Conservation (phyloP, 2,797 vertebrate species). For the Dendrocincla tyrannina region DNA sequence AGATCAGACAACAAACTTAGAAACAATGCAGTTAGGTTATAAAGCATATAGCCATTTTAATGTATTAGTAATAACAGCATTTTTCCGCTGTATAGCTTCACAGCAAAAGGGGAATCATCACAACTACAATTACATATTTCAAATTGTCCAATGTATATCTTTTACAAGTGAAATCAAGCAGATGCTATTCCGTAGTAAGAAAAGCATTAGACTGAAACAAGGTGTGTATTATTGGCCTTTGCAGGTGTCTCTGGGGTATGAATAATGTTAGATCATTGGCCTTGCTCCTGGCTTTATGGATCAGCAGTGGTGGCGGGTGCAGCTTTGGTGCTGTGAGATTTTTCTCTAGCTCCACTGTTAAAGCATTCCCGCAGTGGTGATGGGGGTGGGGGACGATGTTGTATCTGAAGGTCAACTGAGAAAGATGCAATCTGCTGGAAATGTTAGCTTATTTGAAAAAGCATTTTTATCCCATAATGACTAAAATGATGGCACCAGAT, state of each 20-base stretch:
- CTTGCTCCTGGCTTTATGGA: not conserved
- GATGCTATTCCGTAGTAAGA: not conserved
- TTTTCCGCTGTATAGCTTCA: not conserved
- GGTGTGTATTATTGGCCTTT: not conserved
- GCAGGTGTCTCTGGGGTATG: not conserved
- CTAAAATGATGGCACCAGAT: conserved; percentile 2
- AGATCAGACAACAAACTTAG: not conserved
- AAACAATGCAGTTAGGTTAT: not conserved
- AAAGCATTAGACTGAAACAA: not conserved
- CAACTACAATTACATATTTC: not conserved
- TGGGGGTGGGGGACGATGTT: not conserved
- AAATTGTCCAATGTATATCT: not conserved
- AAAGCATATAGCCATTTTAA: not conserved
- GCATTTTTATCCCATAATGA: conserved; percentile 17
- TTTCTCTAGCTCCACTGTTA: not conserved
- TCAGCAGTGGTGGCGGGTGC: not conserved
- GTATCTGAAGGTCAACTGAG: not conserved
- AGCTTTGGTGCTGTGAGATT: not conserved
- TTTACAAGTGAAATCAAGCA: not conserved
- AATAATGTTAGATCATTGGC: not conserved
- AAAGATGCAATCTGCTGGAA: conserved; percentile 27
- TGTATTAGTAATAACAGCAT: not conserved
- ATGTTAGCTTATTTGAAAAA: not conserved
- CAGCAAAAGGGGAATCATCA: not conserved
- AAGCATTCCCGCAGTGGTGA: not conserved